Percentiles rank a stretch among this genome's conserved stretches.
Evolutionary conservation across 2,888 invertebrate species (phyloP).

Genomic region (Nemoura dubitans): DNA sequence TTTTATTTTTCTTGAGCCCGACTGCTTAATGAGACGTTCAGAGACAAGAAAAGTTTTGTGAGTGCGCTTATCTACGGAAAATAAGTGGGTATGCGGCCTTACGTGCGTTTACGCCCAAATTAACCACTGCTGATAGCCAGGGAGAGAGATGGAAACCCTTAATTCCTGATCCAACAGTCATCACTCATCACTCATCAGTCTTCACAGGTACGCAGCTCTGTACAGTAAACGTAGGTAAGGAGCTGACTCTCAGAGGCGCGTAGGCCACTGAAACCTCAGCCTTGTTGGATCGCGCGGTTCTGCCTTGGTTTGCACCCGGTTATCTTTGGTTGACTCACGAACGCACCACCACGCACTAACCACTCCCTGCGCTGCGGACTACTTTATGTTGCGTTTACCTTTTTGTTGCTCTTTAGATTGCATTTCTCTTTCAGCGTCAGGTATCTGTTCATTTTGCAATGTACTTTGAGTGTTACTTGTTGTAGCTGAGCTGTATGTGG

Average conservation of each 20-base stretch:
- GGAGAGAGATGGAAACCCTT: neutral
- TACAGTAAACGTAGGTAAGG: neutral
- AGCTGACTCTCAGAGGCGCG: neutral
- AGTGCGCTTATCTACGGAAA: too few relatives aligned
- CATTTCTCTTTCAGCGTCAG: neutral
- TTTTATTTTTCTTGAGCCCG: too few relatives aligned
- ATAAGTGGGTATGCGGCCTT: too few relatives aligned
- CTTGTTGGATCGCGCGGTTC: neutral
- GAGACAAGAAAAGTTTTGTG: too few relatives aligned
- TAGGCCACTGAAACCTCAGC: neutral
- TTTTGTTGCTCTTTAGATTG: neutral
- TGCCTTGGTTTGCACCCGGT: slow-evolving; percentile 1
- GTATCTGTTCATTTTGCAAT: neutral
- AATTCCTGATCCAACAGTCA: neutral
- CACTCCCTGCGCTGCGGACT: neutral
- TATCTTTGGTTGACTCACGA: neutral
- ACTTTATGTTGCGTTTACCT: neutral
- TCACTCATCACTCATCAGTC: neutral
- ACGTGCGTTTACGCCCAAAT: too few relatives aligned
- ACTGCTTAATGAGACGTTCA: too few relatives aligned
- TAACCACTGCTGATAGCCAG: too few relatives aligned
- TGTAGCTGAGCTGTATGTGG: neutral
- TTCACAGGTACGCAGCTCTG: neutral
- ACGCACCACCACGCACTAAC: neutral
- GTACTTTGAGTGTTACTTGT: neutral